Evolutionary conservation across 2,797 vertebrate genomes (phyloP).

Genomic region (Rhynchonycteris naso): DNA sequence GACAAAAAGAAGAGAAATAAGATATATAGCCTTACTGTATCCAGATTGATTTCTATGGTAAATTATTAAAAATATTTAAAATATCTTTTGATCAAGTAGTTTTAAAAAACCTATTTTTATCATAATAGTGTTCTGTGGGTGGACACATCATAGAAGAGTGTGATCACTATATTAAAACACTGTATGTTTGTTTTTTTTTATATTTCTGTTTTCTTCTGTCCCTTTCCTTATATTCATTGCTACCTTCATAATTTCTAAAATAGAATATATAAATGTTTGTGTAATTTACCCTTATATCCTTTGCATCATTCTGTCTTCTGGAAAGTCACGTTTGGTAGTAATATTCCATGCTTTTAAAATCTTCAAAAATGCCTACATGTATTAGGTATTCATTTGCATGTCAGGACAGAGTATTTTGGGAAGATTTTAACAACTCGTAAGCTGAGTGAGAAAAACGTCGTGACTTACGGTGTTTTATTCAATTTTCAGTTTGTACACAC

Average conservation of each 20-base stretch:
- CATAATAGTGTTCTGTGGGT: neutral
- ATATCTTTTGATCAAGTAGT: neutral
- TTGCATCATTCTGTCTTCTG: neutral
- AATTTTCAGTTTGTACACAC: neutral
- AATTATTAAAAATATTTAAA: neutral
- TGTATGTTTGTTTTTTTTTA: neutral
- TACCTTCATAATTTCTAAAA: neutral
- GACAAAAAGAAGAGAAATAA: neutral
- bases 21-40: neutral
- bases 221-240: neutral
- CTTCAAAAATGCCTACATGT: neutral
- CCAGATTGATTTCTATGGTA: neutral
- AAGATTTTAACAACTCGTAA: neutral
- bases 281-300: neutral
- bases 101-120: neutral
- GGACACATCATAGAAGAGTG: neutral
- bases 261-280: neutral
- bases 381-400: neutral
- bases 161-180: neutral
- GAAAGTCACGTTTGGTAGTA: neutral
- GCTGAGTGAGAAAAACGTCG: neutral
- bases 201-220: neutral
- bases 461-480: neutral
- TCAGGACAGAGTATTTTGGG: no score
- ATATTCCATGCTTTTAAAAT: neutral